phyloP scores from a whole-genome alignment of 2,797 vertebrate genomes.

The Champsocephalus gunnari region DNA sequence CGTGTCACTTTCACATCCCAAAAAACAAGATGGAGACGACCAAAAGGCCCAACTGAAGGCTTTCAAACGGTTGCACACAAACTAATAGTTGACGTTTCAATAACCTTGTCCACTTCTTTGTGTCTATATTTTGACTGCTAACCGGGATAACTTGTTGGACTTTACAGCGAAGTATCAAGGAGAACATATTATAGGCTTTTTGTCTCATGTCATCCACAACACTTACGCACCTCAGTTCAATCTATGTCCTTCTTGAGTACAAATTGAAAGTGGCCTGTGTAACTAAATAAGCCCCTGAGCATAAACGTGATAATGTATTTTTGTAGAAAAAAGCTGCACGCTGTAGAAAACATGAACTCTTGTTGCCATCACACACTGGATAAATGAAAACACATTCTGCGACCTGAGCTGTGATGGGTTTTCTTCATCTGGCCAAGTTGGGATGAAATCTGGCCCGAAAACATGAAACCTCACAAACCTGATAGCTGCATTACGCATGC shows the following conservation, averaged over 20 bases:
- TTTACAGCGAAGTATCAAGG: too few relatives aligned
- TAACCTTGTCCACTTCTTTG: too few relatives aligned
- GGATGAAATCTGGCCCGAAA: constrained; percentile 57
- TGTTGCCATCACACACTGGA: constrained; percentile 17
- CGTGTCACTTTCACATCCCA: too few relatives aligned
- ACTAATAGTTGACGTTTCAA: too few relatives aligned
- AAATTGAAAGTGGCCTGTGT: not conserved
- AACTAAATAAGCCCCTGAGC: not conserved
- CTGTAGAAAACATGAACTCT: not conserved
- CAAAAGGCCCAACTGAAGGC: too few relatives aligned
- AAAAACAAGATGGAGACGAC: too few relatives aligned
- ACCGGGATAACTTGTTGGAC: too few relatives aligned
- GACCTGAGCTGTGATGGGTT: constrained; percentile 23
- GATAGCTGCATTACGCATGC: constrained; percentile 55
- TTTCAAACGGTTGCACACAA: too few relatives aligned
- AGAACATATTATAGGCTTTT: too few relatives aligned
- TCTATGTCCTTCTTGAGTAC: too few relatives aligned
- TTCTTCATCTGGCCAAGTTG: constrained; percentile 52
- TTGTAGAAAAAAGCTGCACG: not conserved
- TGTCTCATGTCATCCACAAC: not conserved
- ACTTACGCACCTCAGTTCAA: too few relatives aligned
- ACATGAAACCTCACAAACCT: constrained; percentile 23
- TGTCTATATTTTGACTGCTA: too few relatives aligned
- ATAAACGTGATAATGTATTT: not conserved
- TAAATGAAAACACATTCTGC: constrained; percentile 14